phyloP scores from a whole-genome alignment of 2,797 vertebrate genomes.

The Pipistrellus nathusii region DNA sequence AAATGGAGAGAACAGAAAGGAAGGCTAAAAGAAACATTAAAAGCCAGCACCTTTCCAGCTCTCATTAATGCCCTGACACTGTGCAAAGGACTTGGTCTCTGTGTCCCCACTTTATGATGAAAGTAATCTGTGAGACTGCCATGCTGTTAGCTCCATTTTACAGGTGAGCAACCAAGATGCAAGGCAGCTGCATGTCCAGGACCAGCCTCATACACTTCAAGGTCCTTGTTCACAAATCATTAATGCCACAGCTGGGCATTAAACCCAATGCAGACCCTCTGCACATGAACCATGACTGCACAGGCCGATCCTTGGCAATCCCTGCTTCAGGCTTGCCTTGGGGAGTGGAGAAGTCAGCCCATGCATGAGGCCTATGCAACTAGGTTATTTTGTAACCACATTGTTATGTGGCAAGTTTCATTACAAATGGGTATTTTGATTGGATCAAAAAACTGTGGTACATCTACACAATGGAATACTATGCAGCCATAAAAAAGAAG shows the following conservation, averaged over 20 bases:
- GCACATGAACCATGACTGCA: rapidly evolving
- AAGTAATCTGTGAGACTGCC: not conserved
- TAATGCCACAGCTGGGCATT: rapidly evolving
- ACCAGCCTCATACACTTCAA: not conserved
- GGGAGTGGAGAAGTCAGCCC: not conserved
- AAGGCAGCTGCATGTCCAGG: rapidly evolving
- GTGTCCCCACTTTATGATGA: not conserved
- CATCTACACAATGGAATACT: no score
- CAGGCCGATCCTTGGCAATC: no score
- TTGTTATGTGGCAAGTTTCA: not conserved
- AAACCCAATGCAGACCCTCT: not conserved
- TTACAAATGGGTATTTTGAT: not conserved
- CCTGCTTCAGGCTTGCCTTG: not conserved
- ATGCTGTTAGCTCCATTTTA: not conserved
- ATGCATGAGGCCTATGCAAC: not conserved
- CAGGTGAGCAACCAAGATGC: not conserved
- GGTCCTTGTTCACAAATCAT: not conserved
- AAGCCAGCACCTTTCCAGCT: not conserved
- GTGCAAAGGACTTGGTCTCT: not conserved
- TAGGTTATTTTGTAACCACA: no score
- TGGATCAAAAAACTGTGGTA: no score
- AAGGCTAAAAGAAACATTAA: not conserved
- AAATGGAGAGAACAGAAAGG: not conserved
- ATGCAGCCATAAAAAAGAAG: no score
- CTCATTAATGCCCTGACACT: not conserved